Evolutionary conservation across 2,888 invertebrate genomes (phyloP), one percentile per base, ranked within the genome.

Genomic region (Trichopoda pennipes): DNA sequence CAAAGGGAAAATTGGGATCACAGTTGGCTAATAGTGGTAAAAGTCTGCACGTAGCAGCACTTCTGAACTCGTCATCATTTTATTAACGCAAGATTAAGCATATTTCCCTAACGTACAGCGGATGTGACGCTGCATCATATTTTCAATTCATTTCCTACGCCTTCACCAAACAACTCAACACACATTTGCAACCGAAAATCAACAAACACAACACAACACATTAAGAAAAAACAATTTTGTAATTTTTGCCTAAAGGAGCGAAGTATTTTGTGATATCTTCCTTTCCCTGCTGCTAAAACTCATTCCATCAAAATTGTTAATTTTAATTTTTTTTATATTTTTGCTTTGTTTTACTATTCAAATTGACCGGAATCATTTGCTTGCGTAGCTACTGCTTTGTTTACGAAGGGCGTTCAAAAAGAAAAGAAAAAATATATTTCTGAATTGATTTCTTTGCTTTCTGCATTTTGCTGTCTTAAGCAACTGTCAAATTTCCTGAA

Each of bases 311-410:
- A 53, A 19, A 42, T 61, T 23, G 8, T 53, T 61, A 56, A 66
- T 64, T 56, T 66, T 9, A 49, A 28, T 19, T n/a, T n/a, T 56
- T 51, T 75, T 60, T 49, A 17, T 19, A 9, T n/a, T n/a, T 19
- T 53, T 74, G 58, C 38, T 76, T 80, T 83, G 78, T 77, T 81
- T 80, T 76, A 42, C 80, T 83, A 85, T 85, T 87, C 85, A 87
- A 87, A 87, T 87, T 87, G 87, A 87, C 87, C 87, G 86, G 86
- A 87, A 87, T 86, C 84, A 85, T 86, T 85, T 85, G 85, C 84
- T 86, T 86, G 49, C 58, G 58, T 28, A 55, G 53, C 17, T 63
- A 51, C n/a, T 19, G 21, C 44, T 75, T 47, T 64, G 47, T 74
- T 64, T 74, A 16, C n/a, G 17, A 35, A 9, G 16, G 44, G 44